Percentiles rank a stretch among this genome's conserved stretches.
Conservation (phyloP, 1,140 invertebrate species). For the Heliconius himera region DNA sequence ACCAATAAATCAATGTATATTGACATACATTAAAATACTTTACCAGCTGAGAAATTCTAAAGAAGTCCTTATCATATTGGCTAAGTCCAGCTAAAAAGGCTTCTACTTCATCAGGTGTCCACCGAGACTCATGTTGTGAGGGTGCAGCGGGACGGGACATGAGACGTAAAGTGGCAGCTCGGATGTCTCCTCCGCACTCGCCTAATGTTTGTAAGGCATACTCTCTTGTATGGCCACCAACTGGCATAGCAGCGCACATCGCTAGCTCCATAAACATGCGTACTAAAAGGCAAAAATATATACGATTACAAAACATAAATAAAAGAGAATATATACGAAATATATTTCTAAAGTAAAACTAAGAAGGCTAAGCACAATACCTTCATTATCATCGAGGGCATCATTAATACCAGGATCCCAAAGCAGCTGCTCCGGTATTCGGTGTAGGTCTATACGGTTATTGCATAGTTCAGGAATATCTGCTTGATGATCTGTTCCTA, state of each 20-base stretch:
- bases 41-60: conserved; percentile 92
- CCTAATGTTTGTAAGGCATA: conserved; percentile 95
- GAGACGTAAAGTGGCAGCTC: conserved; percentile 92
- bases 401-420: conserved; percentile 93
- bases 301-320: background rate
- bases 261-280: conserved; percentile 96
- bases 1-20: background rate
- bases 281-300: conserved; percentile 80
- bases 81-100: conserved; percentile 93
- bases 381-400: conserved; percentile 87
- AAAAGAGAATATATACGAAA: background rate
- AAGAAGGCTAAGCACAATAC: conserved; percentile 66
- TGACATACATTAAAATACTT: conserved; percentile 1
- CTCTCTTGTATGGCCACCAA: conserved; percentile 96
- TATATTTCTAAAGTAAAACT: too few relatives aligned
- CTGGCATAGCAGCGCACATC: conserved; percentile 94
- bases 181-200: conserved; percentile 92
- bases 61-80: conserved; percentile 97
- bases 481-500: conserved; percentile 95
- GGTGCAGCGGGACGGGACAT: conserved; percentile 88
- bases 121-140: conserved; percentile 89
- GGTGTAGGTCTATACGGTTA: conserved; percentile 78
- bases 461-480: conserved; percentile 85
- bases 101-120: conserved; percentile 94
- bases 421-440: conserved; percentile 87